These are phyloP conservation scores for Heliopora coerulea DNA, from an alignment of 92 coral and sea anemone species.

Conservation along the genomic window DNA sequence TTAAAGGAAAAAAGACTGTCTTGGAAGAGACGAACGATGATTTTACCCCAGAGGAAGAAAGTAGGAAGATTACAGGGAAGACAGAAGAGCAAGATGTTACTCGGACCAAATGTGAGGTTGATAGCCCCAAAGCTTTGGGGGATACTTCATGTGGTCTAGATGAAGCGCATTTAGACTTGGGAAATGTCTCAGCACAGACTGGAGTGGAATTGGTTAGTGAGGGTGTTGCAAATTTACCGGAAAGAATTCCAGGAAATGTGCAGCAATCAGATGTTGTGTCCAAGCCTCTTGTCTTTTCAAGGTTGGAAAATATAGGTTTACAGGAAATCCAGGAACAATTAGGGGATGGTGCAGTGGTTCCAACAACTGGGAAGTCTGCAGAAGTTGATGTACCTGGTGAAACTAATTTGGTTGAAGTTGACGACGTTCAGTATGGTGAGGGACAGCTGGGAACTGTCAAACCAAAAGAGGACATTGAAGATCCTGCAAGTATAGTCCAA, in stretches of 20 bases:
- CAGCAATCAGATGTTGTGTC: too few species aligned
- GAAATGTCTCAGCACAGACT: background rate
- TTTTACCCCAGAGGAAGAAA: background rate
- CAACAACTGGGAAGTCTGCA: background rate
- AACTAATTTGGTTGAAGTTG: background rate
- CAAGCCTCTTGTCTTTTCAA: background rate
- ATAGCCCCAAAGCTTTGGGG: conserved; percentile 1
- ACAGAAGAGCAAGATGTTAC: background rate
- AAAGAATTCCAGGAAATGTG: too few species aligned
- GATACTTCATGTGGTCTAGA: background rate
- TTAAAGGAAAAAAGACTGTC: background rate
- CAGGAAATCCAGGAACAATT: background rate
- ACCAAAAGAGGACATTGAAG: background rate
- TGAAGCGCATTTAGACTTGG: background rate
- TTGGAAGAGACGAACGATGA: background rate
- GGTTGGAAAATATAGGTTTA: background rate
- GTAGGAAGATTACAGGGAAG: background rate
- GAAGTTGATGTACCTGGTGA: background rate
- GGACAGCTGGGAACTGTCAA: background rate
- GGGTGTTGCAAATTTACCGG: too few species aligned
- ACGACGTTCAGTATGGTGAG: conserved; percentile 1
- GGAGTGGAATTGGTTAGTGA: background rate
- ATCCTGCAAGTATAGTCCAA: background rate
- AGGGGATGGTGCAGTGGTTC: background rate
- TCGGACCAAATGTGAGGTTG: background rate